Evolutionary conservation across 2,113 vertebrate species (phyloP).

Genomic region (Otis tarda): DNA sequence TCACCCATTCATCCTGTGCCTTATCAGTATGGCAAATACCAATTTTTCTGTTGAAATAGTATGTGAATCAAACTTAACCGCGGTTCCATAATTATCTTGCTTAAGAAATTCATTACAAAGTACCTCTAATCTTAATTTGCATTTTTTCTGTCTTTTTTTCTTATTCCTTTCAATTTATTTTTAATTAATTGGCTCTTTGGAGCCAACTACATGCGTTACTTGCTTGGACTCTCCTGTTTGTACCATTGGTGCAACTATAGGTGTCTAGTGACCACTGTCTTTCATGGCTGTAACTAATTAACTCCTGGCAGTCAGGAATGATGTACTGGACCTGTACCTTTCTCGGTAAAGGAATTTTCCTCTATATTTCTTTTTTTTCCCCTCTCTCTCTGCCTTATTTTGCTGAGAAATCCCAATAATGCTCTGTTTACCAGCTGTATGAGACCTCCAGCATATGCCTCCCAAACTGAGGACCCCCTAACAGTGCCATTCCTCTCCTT

Average conservation of each 20-base stretch:
- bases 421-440: constrained; percentile 13
- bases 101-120: constrained; percentile 50
- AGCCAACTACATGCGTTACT: background rate
- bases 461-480: background rate
- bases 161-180: constrained; percentile 35
- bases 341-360: background rate
- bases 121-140: constrained; percentile 49
- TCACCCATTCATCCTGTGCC: constrained; percentile 34
- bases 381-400: background rate
- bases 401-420: background rate
- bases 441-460: background rate
- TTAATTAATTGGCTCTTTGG: constrained; percentile 51
- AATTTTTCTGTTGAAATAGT: constrained; percentile 14
- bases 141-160: constrained; percentile 44
- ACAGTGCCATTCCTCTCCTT: background rate
- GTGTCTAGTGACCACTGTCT: background rate
- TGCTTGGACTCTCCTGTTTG: background rate
- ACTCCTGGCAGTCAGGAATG: background rate
- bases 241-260: background rate
- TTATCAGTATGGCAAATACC: constrained; percentile 35
- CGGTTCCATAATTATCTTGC: constrained; percentile 31
- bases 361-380: background rate
- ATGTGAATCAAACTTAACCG: constrained; percentile 44
- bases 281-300: background rate
- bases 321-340: background rate